These are phyloP conservation scores for Hycleus phaleratus DNA, from an alignment of 1,140 invertebrate genomes.

Conservation along the genomic window DNA sequence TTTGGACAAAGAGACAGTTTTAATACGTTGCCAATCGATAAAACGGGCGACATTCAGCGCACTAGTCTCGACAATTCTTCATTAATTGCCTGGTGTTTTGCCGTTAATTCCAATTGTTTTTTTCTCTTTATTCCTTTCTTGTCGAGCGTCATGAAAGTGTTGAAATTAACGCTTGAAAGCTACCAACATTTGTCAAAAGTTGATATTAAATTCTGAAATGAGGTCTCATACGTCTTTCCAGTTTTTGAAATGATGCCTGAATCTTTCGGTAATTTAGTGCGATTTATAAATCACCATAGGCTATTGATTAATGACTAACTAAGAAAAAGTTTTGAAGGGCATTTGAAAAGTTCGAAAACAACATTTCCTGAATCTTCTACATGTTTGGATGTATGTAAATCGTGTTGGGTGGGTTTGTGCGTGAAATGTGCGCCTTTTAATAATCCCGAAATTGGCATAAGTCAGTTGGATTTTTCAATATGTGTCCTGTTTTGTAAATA, in stretches of 20 bases:
- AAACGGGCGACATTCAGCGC: background rate
- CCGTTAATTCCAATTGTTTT: background rate
- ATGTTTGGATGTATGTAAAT: too few species aligned
- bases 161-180: too few species aligned
- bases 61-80: constrained; percentile 3
- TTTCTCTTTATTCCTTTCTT: background rate
- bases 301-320: constrained; percentile 5
- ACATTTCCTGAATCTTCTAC: too few species aligned
- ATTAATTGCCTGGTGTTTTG: background rate
- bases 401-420: too few species aligned
- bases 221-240: constrained; percentile 9
- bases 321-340: constrained; percentile 8
- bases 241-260: constrained; percentile 1
- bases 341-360: background rate
- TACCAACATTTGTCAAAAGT: constrained; percentile 12
- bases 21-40: constrained; percentile 8
- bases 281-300: constrained; percentile 7
- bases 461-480: constrained; percentile 6
- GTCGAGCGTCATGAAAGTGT: too few species aligned
- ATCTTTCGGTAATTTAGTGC: constrained; percentile 14
- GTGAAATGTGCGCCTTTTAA: background rate
- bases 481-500: constrained; percentile 5
- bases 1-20: constrained; percentile 16
- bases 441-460: too few species aligned
- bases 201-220: constrained; percentile 14